Percentiles rank a stretch among this genome's conserved stretches.
phyloP scores from a whole-genome alignment of 2,797 vertebrate species.

The Hylomyscus alleni region DNA sequence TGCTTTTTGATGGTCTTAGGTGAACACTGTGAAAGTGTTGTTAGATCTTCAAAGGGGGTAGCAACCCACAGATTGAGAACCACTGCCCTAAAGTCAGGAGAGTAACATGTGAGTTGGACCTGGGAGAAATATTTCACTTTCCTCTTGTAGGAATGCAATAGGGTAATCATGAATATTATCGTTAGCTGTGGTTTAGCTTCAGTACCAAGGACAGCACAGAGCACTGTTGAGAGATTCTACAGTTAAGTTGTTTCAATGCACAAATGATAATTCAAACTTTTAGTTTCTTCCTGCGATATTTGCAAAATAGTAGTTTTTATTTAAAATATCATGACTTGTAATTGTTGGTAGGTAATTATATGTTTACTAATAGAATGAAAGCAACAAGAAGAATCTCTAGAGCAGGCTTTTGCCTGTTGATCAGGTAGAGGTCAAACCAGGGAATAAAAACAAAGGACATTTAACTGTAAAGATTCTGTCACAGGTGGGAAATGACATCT shows the following conservation, averaged over 20 bases:
- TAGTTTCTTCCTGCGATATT: background rate
- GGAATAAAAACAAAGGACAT: background rate
- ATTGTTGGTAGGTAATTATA: background rate
- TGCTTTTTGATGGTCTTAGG: background rate
- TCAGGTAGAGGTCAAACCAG: background rate
- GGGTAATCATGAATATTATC: background rate
- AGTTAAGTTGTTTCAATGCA: background rate
- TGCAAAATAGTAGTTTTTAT: constrained; percentile 40
- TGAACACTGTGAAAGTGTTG: background rate
- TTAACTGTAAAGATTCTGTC: background rate
- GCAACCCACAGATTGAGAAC: background rate
- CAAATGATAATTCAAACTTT: background rate
- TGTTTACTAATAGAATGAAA: background rate
- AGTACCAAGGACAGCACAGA: background rate
- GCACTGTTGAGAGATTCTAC: background rate
- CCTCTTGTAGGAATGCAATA: background rate
- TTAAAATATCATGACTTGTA: background rate
- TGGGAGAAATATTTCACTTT: background rate
- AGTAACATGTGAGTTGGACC: background rate
- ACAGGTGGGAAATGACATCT: background rate
- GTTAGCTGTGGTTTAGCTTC: background rate
- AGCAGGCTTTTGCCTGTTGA: background rate
- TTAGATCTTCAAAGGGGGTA: background rate
- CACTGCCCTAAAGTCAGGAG: background rate
- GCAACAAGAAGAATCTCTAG: background rate